Evolutionary conservation across 2,888 invertebrate species (phyloP), one percentile per base, ranked within the genome.

Genomic region (Pogonocherus hispidulus): DNA sequence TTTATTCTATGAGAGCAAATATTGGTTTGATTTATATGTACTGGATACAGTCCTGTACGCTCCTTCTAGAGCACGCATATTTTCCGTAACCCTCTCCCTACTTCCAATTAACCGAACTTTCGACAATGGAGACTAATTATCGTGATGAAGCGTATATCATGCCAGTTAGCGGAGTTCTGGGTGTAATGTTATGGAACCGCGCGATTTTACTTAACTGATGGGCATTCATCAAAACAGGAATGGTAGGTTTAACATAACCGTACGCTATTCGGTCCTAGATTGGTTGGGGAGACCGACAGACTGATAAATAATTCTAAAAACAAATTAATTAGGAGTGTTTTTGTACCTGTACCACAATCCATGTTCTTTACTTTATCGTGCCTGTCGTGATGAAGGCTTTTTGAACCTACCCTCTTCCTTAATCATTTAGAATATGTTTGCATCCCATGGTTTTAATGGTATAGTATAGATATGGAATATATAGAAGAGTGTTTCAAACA

Each of bases 281-380:
- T 32, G 6, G 32, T 32, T 32, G 32, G 32, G 3, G 11, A 11
- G 6, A 6, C 6, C 32, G 32, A 11, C 32, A 32, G 11, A 67
- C 69, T 67, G 65, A 71, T 70, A 68, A 67, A 23, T 63, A 41
- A 63, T 51, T 63, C 22, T 35, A 32, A 52, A 35, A n/a, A n/a
- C n/a, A n/a, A n/a, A n/a, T n/a, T 49, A 55, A 62, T 59, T 32
- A 32, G 11, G 6, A 11, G 6, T 1, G 32, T 6, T 6, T 32
- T 32, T 59, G 66, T 66, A 65, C n/a, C n/a, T n/a, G n/a, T n/a
- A n/a, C n/a, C n/a, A n/a, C n/a, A n/a, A n/a, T n/a, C n/a, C n/a
- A n/a, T n/a, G n/a, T n/a, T n/a, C n/a, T n/a, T n/a, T n/a, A n/a
- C n/a, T n/a, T n/a, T n/a, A n/a, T n/a, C n/a, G n/a, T n/a, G n/a